Evolutionary conservation across 2,888 invertebrate genomes (phyloP).

Genomic region (Lordiphosa andalusiaca): DNA sequence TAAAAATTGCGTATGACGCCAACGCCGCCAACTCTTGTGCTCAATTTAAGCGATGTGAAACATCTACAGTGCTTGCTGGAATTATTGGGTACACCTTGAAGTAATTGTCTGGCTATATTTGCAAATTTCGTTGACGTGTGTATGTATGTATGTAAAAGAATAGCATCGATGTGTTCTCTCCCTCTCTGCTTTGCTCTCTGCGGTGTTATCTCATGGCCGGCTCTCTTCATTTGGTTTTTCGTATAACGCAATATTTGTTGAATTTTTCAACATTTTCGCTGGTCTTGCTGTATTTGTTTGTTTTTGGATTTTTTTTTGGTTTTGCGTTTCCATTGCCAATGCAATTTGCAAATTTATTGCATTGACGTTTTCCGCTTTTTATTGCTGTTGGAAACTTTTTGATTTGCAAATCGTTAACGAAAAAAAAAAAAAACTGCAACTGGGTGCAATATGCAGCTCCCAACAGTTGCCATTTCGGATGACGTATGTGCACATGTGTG

Average conservation of each 20-base stretch:
- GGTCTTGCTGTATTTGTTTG: constrained; percentile 32
- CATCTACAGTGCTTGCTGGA: constrained; percentile 6
- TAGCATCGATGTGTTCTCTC: background rate
- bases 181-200: background rate
- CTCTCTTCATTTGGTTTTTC: constrained; percentile 16
- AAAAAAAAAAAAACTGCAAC: background rate
- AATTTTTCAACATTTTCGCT: constrained; percentile 29
- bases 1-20: constrained; percentile 12
- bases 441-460: background rate
- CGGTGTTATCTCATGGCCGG: constrained; percentile 10
- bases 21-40: constrained; percentile 10
- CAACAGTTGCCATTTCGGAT: constrained; percentile 7
- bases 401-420: constrained; percentile 16
- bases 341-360: constrained; percentile 72
- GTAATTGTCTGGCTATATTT: constrained; percentile 1
- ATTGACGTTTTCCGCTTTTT: constrained; percentile 57
- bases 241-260: constrained; percentile 36
- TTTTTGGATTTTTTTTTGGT: constrained; percentile 32
- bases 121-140: constrained; percentile 1
- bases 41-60: constrained; percentile 3
- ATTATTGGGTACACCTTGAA: constrained; percentile 10
- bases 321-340: constrained; percentile 72
- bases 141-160: constrained; percentile 1
- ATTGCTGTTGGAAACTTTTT: constrained; percentile 20
- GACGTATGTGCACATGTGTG: background rate